Evolutionary conservation across 2,113 vertebrate genomes (phyloP).

Genomic region (Scopus umbretta): DNA sequence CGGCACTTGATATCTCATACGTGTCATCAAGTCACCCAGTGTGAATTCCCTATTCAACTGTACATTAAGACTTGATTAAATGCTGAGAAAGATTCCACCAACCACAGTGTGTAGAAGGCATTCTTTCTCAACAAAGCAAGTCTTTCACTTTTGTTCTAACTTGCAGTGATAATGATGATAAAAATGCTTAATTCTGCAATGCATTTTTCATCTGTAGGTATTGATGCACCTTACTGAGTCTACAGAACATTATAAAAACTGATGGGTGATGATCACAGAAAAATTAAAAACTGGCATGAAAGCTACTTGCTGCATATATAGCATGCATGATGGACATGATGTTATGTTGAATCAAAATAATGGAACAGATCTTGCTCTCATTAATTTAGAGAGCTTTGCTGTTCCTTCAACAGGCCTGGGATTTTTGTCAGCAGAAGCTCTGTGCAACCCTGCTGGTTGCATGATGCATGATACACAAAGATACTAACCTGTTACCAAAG

Average conservation of each 20-base stretch:
- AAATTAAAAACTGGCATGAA: background rate
- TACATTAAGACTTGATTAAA: background rate
- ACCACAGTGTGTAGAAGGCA: background rate
- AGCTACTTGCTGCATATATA: background rate
- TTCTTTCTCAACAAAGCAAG: background rate
- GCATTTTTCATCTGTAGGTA: background rate
- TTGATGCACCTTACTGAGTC: background rate
- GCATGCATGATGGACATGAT: background rate
- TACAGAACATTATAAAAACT: background rate
- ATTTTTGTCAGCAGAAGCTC: background rate
- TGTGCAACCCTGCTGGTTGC: background rate
- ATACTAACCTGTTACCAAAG: constrained; percentile 81
- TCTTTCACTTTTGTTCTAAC: background rate
- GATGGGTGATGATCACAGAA: background rate
- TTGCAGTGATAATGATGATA: background rate
- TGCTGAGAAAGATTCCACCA: background rate
- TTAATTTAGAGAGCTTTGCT: background rate
- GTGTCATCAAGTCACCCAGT: background rate
- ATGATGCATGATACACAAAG: background rate
- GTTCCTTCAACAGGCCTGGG: background rate
- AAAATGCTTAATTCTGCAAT: background rate
- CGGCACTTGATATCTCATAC: background rate
- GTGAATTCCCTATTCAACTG: background rate
- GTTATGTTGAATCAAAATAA: background rate
- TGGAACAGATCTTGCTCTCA: background rate